Evolutionary conservation across 2,113 vertebrate genomes (phyloP).

Genomic region (Hippoglossus stenolepis): DNA sequence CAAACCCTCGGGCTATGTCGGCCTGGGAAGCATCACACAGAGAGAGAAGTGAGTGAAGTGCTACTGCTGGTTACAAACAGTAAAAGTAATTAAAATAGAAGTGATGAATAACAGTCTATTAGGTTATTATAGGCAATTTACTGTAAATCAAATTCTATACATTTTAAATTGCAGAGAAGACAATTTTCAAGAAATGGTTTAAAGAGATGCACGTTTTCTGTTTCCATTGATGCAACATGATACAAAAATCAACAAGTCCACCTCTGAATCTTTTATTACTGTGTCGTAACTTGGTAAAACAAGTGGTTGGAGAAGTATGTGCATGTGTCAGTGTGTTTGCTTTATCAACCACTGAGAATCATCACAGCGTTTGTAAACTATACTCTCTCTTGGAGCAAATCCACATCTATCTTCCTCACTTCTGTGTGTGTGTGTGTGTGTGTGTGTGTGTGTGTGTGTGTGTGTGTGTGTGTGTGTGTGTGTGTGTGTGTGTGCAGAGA

Average conservation of each 20-base stretch:
- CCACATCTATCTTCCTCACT: too few species aligned
- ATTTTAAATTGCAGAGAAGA: too few species aligned
- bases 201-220: background rate
- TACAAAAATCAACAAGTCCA: conserved; percentile 3
- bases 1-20: conserved; percentile 83
- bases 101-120: too few species aligned
- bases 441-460: background rate
- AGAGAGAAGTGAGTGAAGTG: background rate
- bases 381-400: too few species aligned
- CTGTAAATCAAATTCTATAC: background rate
- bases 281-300: conserved; percentile 7
- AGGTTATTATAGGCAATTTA: too few species aligned
- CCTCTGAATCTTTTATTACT: background rate
- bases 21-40: conserved; percentile 81
- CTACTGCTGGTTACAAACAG: background rate
- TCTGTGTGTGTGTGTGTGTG: background rate
- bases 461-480: background rate
- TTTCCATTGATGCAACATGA: background rate
- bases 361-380: background rate
- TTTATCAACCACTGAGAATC: background rate
- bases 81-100: background rate
- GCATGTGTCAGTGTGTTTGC: background rate
- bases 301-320: background rate
- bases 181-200: background rate
- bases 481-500: background rate